Conservation (phyloP, 1,140 invertebrate genomes). For the Onthophagus taurus region DNA sequence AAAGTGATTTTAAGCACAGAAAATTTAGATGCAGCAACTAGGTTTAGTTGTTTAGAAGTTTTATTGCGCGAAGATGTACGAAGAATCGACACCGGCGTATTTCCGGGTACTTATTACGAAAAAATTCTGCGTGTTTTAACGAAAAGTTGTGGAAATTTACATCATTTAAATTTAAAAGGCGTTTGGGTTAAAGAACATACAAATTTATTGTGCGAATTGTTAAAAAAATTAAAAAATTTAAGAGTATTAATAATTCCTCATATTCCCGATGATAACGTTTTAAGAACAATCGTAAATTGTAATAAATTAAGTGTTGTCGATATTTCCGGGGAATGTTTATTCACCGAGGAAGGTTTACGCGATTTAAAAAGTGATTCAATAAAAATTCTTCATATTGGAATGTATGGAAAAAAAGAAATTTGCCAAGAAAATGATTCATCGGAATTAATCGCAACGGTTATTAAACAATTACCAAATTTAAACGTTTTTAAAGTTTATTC, state of each 20-base stretch:
- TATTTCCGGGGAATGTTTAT: constrained; percentile 47
- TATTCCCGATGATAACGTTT: constrained; percentile 55
- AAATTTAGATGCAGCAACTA: constrained; percentile 51
- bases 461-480: constrained; percentile 49
- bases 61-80: constrained; percentile 51
- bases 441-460: constrained; percentile 43
- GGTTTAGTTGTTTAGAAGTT: constrained; percentile 51
- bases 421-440: constrained; percentile 43
- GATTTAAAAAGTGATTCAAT: constrained; percentile 41
- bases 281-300: constrained; percentile 47
- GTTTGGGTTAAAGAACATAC: constrained; percentile 58
- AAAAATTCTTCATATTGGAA: constrained; percentile 51
- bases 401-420: constrained; percentile 53
- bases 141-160: constrained; percentile 47
- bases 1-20: constrained; percentile 50
- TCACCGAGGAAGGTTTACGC: constrained; percentile 20
- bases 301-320: constrained; percentile 49
- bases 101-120: constrained; percentile 54
- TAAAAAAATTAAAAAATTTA: constrained; percentile 45
- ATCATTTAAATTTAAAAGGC: constrained; percentile 54
- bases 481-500: constrained; percentile 52
- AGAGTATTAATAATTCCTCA: constrained; percentile 53
- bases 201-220: constrained; percentile 47
- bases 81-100: constrained; percentile 51
- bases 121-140: constrained; percentile 52